Evolutionary conservation across 2,797 vertebrate genomes (phyloP).

Genomic region (Epinephelus malabaricus): DNA sequence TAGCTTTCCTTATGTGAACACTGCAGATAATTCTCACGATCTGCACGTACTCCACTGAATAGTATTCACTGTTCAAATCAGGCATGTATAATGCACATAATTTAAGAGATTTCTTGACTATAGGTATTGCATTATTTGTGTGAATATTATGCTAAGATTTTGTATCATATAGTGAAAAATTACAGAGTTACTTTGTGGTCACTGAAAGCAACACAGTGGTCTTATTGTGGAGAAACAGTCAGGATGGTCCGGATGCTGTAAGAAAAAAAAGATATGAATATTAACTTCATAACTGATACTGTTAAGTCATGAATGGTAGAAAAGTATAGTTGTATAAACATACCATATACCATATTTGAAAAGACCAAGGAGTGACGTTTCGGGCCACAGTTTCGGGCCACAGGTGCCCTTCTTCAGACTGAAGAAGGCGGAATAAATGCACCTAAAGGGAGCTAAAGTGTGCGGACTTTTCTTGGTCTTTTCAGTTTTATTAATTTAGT

Average conservation of each 20-base stretch:
- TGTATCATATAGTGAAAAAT: not conserved
- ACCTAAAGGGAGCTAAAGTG: too few relatives aligned
- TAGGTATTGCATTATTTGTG: not conserved
- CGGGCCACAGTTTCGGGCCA: too few relatives aligned
- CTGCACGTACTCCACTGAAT: not conserved
- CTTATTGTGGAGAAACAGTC: constrained; percentile 57
- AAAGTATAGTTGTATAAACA: not conserved
- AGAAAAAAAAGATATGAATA: constrained; percentile 19
- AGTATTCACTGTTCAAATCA: not conserved
- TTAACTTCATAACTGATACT: not conserved
- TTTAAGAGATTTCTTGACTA: not conserved
- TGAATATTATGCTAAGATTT: not conserved
- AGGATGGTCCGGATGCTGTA: constrained; percentile 87
- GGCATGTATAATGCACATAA: not conserved
- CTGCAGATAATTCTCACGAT: not conserved
- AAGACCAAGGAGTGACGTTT: too few relatives aligned
- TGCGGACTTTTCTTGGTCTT: too few relatives aligned
- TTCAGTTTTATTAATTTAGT: too few relatives aligned
- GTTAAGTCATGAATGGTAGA: not conserved
- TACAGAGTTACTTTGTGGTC: not conserved
- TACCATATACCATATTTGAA: constrained; percentile 81
- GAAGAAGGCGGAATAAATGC: too few relatives aligned
- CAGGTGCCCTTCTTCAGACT: too few relatives aligned
- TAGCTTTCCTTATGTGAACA: not conserved
- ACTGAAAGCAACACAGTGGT: not conserved